Evolutionary conservation across 1,140 invertebrate species (phyloP).

Genomic region (Sogatella furcifera): DNA sequence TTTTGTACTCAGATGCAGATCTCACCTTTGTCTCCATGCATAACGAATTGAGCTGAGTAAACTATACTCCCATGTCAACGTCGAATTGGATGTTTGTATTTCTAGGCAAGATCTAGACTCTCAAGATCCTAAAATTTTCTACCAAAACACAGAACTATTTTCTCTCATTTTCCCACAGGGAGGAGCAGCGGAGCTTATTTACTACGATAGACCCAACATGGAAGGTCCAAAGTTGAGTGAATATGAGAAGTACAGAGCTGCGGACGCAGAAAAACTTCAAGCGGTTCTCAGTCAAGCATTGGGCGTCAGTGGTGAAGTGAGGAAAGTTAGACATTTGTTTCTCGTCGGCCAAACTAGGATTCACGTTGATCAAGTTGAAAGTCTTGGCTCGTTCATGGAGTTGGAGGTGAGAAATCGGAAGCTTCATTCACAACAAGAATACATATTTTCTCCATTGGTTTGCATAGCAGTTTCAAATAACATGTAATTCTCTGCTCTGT

Average conservation of each 20-base stretch:
- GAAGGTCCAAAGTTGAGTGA: conserved; percentile 55
- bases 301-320: conserved; percentile 52
- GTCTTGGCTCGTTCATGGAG: conserved; percentile 78
- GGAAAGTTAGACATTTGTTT: conserved; percentile 62
- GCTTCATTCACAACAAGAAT: too few species aligned
- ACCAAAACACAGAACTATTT: not conserved
- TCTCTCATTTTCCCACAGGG: conserved; percentile 28
- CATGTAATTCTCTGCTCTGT: too few species aligned
- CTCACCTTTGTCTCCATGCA: too few species aligned
- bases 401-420: conserved; percentile 54
- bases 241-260: conserved; percentile 28
- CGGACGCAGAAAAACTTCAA: conserved; percentile 32
- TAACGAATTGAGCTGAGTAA: too few species aligned
- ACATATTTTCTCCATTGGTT: too few species aligned
- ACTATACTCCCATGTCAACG: too few species aligned
- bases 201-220: conserved; percentile 59
- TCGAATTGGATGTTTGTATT: too few species aligned
- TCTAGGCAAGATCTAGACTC: too few species aligned
- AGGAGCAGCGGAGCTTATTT: conserved; percentile 54
- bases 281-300: conserved; percentile 42
- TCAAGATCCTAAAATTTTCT: too few species aligned
- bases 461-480: too few species aligned
- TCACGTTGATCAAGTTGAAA: conserved; percentile 74
- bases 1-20: too few species aligned
- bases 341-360: conserved; percentile 75